Base-by-base conservation (phyloP, 2,888 invertebrate species). In the Mesoligia furuncula region DNA sequence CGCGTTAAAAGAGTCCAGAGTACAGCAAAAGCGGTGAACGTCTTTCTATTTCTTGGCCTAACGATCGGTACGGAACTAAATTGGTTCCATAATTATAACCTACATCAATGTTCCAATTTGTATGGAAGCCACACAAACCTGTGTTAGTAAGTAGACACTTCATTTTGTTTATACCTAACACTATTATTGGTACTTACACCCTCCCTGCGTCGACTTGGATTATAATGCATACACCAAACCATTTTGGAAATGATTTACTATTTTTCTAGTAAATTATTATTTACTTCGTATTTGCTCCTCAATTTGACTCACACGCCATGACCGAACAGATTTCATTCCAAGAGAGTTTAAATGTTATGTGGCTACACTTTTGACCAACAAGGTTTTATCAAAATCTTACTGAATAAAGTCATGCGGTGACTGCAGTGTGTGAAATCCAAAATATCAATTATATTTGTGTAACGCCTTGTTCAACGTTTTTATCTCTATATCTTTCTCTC, bases 171-270 rank as follows among this genome's bases (percentile, higher is more conserved):
- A 13, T 15, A 31, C 31, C 31, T 31, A n/a, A n/a, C 17, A 17
- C 6, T 5, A 66, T 48, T 20, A 61, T 36, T 31, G 1, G 11
- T 59, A 84, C 81, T 69, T 75, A 89, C 88, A 61, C 79, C 83
- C 9, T 67, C 48, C 39, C 72, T 75, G 62, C 62, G 64, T 57
- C 45, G 66, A 15, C 17, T 51, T 45, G 71, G 57, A 61, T 68
- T 79, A 6, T 42, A 76, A 64, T 87, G 68, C 66, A 82, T 73
- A 81, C 79, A 88, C 90, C 88, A 88, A 80, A 89, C 88, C 90
- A 89, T 89, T 82, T 79, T 79, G 5, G 0, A 42, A 80, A 24
- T 15, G 13, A 0, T 45, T 57, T 1, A n/a, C 3, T 13, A 20
- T 59, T 27, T 20, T 8, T 3, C 24, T 27, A 0, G 2, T 27